These are phyloP conservation scores for Aeoliscus strigatus DNA, from an alignment of 2,797 vertebrate genomes.

Conservation along the genomic window DNA sequence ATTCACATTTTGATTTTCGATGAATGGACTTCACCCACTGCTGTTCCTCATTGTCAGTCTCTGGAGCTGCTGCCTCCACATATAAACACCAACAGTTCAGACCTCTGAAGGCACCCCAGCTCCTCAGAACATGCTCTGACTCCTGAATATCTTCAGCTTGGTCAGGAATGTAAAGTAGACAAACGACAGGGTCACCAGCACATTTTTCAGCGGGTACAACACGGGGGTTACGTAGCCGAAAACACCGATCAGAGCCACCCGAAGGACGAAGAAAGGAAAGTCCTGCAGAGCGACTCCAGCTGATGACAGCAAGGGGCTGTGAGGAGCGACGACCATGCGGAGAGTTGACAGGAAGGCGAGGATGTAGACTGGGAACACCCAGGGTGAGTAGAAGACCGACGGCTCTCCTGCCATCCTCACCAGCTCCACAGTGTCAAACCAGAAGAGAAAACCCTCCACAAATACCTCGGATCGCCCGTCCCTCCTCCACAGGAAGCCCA, in stretches of 20 bases:
- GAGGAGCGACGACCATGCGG: conserved; percentile 64
- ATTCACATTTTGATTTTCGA: no score
- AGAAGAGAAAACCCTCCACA: conserved; percentile 72
- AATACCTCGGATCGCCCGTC: conserved; percentile 71
- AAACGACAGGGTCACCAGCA: conserved; percentile 70
- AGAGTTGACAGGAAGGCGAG: conserved; percentile 75
- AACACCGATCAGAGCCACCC: conserved; percentile 66
- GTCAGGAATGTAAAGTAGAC: conserved; percentile 78
- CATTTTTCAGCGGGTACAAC: conserved; percentile 77
- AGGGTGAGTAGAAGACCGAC: conserved; percentile 64
- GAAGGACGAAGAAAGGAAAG: conserved; percentile 76
- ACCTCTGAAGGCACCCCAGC: no score
- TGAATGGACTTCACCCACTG: no score
- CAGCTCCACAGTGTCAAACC: conserved; percentile 82
- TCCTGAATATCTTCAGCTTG: conserved; percentile 64
- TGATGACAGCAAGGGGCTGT: conserved; percentile 58
- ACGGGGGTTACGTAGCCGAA: conserved; percentile 75
- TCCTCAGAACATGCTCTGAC: conserved; percentile 69
- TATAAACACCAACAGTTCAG: conserved; percentile 9
- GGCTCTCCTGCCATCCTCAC: conserved; percentile 68
- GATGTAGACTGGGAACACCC: conserved; percentile 78
- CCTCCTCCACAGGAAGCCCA: conserved; percentile 52
- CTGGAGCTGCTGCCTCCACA: no score
- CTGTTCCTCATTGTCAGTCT: no score
- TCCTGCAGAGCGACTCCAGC: conserved; percentile 75